Conservation (phyloP, 2,113 vertebrate species). For the Pavo muticus region DNA sequence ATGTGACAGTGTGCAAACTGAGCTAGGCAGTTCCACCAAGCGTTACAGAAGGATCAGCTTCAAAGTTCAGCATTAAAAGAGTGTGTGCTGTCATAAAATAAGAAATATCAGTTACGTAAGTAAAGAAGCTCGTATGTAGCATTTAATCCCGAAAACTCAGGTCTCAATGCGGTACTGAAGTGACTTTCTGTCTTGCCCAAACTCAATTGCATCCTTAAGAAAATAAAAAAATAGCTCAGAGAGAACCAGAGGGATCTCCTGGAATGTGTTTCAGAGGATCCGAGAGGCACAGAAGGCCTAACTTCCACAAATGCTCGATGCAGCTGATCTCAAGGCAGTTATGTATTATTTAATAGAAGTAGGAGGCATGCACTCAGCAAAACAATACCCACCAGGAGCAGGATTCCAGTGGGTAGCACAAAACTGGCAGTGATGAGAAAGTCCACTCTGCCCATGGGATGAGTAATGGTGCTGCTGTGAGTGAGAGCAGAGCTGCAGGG, state of each 20-base stretch:
- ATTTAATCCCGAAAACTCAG: not conserved
- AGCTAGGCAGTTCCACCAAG: not conserved
- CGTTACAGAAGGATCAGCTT: not conserved
- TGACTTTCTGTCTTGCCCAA: not conserved
- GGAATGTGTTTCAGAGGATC: not conserved
- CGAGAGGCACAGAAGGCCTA: not conserved
- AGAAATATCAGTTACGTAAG: slow-evolving; percentile 33
- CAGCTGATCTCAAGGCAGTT: not conserved
- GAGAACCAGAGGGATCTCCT: not conserved
- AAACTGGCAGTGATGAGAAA: not conserved
- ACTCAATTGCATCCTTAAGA: not conserved
- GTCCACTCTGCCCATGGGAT: not conserved
- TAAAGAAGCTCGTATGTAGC: not conserved
- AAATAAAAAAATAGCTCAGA: not conserved
- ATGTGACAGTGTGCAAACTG: not conserved
- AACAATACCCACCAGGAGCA: not conserved
- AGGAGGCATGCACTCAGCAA: not conserved
- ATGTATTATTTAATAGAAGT: not conserved
- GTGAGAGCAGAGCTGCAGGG: not conserved
- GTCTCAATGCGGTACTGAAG: not conserved
- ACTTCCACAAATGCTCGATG: not conserved
- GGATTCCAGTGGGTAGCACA: not conserved
- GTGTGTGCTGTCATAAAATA: not conserved
- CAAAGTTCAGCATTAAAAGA: slow-evolving; percentile 21
- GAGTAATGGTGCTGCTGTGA: not conserved